Evolutionary conservation across 2,113 vertebrate genomes (phyloP).

Genomic region (Sorex fumeus): DNA sequence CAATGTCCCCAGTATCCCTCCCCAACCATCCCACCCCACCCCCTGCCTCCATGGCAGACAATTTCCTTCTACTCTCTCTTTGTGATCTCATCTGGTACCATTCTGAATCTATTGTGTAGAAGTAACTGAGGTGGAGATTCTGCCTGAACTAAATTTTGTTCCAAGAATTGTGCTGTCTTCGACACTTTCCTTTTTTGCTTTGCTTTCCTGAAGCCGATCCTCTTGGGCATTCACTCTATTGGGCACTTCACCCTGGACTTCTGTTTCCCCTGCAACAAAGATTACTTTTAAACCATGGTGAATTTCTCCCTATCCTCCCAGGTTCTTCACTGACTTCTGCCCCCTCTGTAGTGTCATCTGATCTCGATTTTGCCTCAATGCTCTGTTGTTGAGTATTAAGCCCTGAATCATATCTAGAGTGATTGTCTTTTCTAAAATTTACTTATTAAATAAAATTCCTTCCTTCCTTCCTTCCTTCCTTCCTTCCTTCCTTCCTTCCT

Average conservation of each 20-base stretch:
- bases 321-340: not conserved
- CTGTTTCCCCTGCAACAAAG: not conserved
- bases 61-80: too few species aligned
- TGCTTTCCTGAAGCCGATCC: not conserved
- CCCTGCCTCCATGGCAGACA: too few species aligned
- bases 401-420: not conserved
- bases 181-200: not conserved
- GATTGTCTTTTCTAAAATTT: not conserved
- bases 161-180: not conserved
- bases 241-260: not conserved
- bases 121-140: not conserved
- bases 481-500: not conserved
- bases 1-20: too few species aligned
- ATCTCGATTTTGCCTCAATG: not conserved
- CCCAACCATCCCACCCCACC: too few species aligned
- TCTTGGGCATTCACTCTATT: not conserved
- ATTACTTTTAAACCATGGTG: conserved; percentile 6
- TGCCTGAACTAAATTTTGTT: conserved; percentile 18
- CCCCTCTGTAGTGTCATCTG: not conserved
- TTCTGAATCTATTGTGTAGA: too few species aligned
- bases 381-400: conserved; percentile 12
- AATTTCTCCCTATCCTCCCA: not conserved
- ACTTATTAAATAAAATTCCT: too few species aligned
- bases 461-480: not conserved
- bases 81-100: too few species aligned